These are phyloP conservation scores for Falco naumanni DNA, from an alignment of 2,797 vertebrate species.

Conservation along the genomic window DNA sequence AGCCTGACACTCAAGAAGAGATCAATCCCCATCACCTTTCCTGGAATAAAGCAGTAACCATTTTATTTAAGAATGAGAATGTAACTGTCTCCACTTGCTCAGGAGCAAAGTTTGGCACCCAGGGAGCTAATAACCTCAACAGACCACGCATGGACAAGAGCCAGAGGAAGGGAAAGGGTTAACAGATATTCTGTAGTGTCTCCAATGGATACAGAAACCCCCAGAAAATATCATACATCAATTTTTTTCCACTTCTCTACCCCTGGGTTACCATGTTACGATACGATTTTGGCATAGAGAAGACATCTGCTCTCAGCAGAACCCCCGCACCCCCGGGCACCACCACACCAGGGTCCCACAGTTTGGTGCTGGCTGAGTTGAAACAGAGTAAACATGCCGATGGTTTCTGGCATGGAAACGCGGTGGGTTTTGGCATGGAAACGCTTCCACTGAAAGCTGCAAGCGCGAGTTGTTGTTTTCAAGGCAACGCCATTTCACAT, in stretches of 20 bases:
- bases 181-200: not conserved
- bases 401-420: not conserved
- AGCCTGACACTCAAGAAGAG: not conserved
- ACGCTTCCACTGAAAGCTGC: not conserved
- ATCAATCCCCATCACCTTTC: not conserved
- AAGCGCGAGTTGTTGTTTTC: not conserved
- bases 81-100: not conserved
- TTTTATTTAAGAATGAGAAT: not conserved
- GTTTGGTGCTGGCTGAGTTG: not conserved
- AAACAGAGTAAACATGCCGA: not conserved
- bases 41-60: not conserved
- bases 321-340: not conserved
- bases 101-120: not conserved
- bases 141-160: not conserved
- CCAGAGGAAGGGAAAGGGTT: not conserved
- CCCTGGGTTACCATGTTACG: rapidly evolving
- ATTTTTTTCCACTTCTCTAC: not conserved
- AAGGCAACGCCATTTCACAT: not conserved
- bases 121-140: not conserved
- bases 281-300: rapidly evolving
- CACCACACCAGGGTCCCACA: not conserved
- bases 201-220: not conserved
- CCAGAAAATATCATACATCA: not conserved
- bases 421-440: not conserved
- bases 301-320: not conserved